These are phyloP conservation scores for Steinernema hermaphroditum DNA, from an alignment of 2,888 invertebrate genomes.

Conservation along the genomic window DNA sequence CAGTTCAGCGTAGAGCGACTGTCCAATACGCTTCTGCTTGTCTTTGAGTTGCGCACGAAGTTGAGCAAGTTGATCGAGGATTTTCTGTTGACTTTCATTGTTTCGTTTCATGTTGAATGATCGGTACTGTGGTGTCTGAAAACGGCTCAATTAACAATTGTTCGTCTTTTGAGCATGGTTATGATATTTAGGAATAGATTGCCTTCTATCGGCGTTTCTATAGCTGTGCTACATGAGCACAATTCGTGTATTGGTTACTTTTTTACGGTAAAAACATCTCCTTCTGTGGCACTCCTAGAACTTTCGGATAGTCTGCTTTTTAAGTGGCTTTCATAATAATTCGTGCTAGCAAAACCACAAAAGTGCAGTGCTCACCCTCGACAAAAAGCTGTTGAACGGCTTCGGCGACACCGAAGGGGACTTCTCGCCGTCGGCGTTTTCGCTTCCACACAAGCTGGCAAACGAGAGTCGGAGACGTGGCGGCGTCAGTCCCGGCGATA, in stretches of 20 bases:
- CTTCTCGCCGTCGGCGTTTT: constrained; percentile 14
- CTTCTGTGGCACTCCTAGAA: too few relatives aligned
- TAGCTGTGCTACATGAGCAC: too few relatives aligned
- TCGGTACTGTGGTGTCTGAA: constrained; percentile 40
- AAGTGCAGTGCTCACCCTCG: constrained; percentile 9
- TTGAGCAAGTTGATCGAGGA: constrained; percentile 40
- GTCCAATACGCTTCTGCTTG: constrained; percentile 34
- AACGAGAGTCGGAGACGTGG: constrained; percentile 12
- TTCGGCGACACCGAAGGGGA: constrained; percentile 16
- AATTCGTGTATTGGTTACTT: too few relatives aligned
- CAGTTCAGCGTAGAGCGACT: constrained; percentile 32
- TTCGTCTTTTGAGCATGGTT: not conserved
- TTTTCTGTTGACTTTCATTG: constrained; percentile 39
- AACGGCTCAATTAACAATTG: not conserved
- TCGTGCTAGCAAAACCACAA: too few relatives aligned
- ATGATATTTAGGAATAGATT: not conserved
- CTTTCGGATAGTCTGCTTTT: too few relatives aligned
- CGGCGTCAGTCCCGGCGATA: constrained; percentile 21
- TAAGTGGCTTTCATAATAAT: too few relatives aligned
- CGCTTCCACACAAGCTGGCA: constrained; percentile 25
- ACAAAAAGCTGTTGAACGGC: constrained; percentile 23
- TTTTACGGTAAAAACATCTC: too few relatives aligned
- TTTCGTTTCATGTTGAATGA: constrained; percentile 43
- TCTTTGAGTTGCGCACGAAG: constrained; percentile 41
- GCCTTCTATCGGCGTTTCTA: too few relatives aligned